A percentile compares a stretch with the other conserved stretches of the same genome.
phyloP scores from a whole-genome alignment of 2,888 invertebrate species.

The Crepidodera aurea region DNA sequence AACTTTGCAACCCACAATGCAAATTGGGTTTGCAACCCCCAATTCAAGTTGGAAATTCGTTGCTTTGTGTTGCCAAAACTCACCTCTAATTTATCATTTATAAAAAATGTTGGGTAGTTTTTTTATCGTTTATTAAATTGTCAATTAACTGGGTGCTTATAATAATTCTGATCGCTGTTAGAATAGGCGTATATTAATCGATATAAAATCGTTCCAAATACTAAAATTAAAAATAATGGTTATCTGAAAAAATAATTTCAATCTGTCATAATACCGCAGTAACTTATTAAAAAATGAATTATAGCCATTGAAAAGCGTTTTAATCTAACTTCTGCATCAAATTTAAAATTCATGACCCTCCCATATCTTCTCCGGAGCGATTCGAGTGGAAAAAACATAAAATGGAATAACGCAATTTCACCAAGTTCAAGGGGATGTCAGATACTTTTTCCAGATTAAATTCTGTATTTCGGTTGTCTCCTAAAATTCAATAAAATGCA shows the following conservation, averaged over 20 bases:
- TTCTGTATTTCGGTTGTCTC: background rate
- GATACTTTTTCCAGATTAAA: background rate
- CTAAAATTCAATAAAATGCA: constrained; percentile 1
- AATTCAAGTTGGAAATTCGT: too few relatives aligned
- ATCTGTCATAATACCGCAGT: background rate
- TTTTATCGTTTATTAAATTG: too few relatives aligned
- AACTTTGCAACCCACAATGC: too few relatives aligned
- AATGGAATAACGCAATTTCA: background rate
- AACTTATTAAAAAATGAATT: constrained; percentile 3
- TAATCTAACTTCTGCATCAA: constrained; percentile 16
- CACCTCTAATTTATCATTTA: too few relatives aligned
- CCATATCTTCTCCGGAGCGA: constrained; percentile 1
- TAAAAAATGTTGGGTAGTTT: too few relatives aligned
- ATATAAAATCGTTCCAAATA: too few relatives aligned
- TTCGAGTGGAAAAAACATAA: background rate
- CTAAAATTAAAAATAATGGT: too few relatives aligned
- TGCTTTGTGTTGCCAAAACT: too few relatives aligned
- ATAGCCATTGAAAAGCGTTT: constrained; percentile 13
- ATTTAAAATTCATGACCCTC: constrained; percentile 18
- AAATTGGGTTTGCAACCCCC: too few relatives aligned
- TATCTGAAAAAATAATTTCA: background rate
- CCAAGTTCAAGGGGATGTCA: background rate
- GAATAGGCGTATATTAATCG: too few relatives aligned
- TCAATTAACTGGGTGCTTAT: too few relatives aligned
- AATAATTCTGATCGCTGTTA: too few relatives aligned